Conservation (phyloP, 2,888 invertebrate species). For the Zaprionus obscuricornis region DNA sequence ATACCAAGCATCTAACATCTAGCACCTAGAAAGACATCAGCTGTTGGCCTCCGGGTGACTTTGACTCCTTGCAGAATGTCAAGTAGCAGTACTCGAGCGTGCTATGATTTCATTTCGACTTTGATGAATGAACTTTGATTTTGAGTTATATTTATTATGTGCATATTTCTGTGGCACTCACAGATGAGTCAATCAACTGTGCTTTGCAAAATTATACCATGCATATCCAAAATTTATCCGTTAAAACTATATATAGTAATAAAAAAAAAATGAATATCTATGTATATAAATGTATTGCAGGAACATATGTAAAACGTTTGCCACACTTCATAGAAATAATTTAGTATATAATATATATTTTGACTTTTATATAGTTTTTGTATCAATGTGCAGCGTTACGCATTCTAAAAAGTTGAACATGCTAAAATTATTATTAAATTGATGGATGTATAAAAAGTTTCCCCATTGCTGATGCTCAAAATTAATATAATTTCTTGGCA, state of each 20-base stretch:
- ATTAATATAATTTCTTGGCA: constrained; percentile 39
- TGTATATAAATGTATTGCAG: too few species aligned
- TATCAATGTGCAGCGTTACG: constrained; percentile 22
- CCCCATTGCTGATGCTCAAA: constrained; percentile 9
- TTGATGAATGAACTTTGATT: constrained; percentile 70
- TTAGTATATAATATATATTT: neutral
- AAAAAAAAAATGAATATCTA: too few species aligned
- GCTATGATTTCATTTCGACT: constrained; percentile 54
- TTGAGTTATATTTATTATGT: constrained; percentile 47
- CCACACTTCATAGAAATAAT: neutral
- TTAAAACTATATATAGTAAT: too few species aligned
- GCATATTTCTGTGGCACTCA: constrained; percentile 15
- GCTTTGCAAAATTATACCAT: constrained; percentile 25
- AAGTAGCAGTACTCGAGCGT: constrained; percentile 48
- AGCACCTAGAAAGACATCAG: constrained; percentile 13
- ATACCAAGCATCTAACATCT: constrained; percentile 23
- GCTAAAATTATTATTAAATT: constrained; percentile 40
- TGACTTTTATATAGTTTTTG: neutral
- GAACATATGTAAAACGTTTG: too few species aligned
- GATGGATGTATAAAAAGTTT: constrained; percentile 48
- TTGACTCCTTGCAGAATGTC: constrained; percentile 44
- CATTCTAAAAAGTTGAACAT: constrained; percentile 19
- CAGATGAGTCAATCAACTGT: too few species aligned
- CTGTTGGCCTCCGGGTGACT: constrained; percentile 18
- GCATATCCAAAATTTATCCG: neutral